phyloP scores from a whole-genome alignment of 2,797 vertebrate species.

The Danio aesculapii region DNA sequence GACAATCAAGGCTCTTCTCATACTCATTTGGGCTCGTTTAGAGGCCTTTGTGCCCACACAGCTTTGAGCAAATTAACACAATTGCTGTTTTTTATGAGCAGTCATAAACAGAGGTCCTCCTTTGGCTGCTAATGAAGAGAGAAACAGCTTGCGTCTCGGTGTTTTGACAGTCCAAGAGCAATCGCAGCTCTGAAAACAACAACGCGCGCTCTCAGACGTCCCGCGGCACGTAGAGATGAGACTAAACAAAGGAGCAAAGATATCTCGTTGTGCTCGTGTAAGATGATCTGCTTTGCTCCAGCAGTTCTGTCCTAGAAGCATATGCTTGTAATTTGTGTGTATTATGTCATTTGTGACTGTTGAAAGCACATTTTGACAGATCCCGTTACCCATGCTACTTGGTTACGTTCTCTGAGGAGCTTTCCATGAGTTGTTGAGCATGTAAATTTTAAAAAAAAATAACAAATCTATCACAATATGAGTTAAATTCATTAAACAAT shows the following conservation, averaged over 20 bases:
- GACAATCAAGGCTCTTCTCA: conserved; percentile 97
- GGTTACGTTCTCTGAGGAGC: conserved; percentile 27
- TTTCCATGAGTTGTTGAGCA: not conserved
- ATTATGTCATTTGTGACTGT: conserved; percentile 47
- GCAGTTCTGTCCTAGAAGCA: conserved; percentile 31
- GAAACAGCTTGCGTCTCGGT: conserved; percentile 79
- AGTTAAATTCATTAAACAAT: not conserved
- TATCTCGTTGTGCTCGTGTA: conserved; percentile 30
- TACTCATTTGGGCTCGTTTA: conserved; percentile 99
- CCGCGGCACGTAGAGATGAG: conserved; percentile 56
- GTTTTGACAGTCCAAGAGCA: conserved; percentile 61
- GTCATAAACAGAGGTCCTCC: conserved; percentile 85
- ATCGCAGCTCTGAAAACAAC: conserved; percentile 64
- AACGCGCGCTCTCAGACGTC: conserved; percentile 51
- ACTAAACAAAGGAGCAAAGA: conserved; percentile 69
- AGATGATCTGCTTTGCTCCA: conserved; percentile 38
- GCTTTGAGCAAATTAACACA: conserved; percentile 98
- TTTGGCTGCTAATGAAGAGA: conserved; percentile 89
- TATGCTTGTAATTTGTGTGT: conserved; percentile 47
- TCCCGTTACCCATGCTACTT: conserved; percentile 37
- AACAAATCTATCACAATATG: conserved; percentile 26
- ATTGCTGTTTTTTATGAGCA: conserved; percentile 95
- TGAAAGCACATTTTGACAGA: conserved; percentile 46
- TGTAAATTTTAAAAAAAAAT: not conserved
- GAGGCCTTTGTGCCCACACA: conserved; percentile 91